Evolutionary conservation across 1,140 invertebrate species (phyloP).

Genomic region (Leucophenga varia): DNA sequence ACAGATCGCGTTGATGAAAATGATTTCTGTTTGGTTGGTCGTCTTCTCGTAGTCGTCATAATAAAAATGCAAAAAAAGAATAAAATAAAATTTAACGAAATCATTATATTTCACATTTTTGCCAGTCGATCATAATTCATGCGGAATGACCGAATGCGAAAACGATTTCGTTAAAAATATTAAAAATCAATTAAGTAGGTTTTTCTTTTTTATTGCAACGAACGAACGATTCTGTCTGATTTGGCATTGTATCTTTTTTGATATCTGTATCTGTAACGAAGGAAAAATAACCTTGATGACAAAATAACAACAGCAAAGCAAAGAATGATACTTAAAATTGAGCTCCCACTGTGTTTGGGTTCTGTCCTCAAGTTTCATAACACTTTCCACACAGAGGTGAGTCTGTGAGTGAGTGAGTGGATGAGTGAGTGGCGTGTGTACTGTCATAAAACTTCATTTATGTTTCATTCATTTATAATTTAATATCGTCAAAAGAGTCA

Average conservation of each 20-base stretch:
- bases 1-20: too few species aligned
- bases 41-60: too few species aligned
- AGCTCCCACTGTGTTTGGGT: constrained; percentile 5
- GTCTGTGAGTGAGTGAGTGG: too few species aligned
- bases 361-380: too few species aligned
- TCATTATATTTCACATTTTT: constrained; percentile 45
- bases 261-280: neutral
- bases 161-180: neutral
- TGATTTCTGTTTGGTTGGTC: too few species aligned
- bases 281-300: constrained; percentile 24
- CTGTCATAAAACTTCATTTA: constrained; percentile 48
- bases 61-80: too few species aligned
- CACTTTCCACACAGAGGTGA: too few species aligned
- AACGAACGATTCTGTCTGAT: too few species aligned
- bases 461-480: constrained; percentile 56
- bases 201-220: too few species aligned
- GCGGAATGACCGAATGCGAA: neutral
- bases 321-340: too few species aligned
- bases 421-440: too few species aligned
- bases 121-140: constrained; percentile 40
- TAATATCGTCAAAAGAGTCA: constrained; percentile 48
- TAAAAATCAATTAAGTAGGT: constrained; percentile 4
- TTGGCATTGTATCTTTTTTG: too few species aligned
- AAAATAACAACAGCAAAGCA: constrained; percentile 17
- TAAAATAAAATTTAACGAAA: constrained; percentile 22